Evolutionary conservation across 2,113 vertebrate genomes (phyloP), one percentile per base, ranked within the genome.

Genomic region (Theropithecus gelada): DNA sequence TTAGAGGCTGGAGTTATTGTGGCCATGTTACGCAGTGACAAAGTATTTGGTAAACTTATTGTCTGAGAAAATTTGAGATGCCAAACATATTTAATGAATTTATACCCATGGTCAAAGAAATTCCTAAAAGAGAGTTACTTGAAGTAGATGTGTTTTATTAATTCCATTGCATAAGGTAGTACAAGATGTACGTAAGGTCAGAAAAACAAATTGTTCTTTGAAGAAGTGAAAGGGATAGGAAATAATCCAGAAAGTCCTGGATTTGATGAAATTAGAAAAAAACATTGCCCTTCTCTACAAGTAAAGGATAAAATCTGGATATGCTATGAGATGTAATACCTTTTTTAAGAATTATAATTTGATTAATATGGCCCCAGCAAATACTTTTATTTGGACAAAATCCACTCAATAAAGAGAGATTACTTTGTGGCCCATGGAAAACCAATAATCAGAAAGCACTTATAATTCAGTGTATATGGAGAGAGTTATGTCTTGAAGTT

Each of bases 401-500:
- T 88, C 32, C 32, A 80, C 18, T n/a, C 59, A 85, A 40, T 86
- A 18, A 82, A 86, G 20, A 14, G 12, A 4, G 10, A 16, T 27
- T 81, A 68, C 18, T n/a, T 38, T 66, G 20, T 70, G 59, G 1
- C 45, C 0, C 5, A 45, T 32, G 27, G 17, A 88, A 55, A 18
- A 64, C 3, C 75, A 14, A 43, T 68, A 30, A 35, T 48, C 32
- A 35, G 18, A 93, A 96, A 83, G 3, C n/a, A 73, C 1, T 45
- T 80, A 22, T 40, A 43, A 52, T 25, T 68, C 27, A 73, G 7
- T 52, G 68, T 59, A 23, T 52, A 68, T 85, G 55, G 0, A 88
- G 4, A n/a, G 0, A 4, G 1, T 2, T 3, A 78, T 2, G 8
- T 78, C 35, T 66, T 40, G 9, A 50, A 59, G 10, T n/a, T 1